These are phyloP conservation scores for Hypselothyrea guttata DNA, from an alignment of 2,888 invertebrate genomes.

Conservation along the genomic window DNA sequence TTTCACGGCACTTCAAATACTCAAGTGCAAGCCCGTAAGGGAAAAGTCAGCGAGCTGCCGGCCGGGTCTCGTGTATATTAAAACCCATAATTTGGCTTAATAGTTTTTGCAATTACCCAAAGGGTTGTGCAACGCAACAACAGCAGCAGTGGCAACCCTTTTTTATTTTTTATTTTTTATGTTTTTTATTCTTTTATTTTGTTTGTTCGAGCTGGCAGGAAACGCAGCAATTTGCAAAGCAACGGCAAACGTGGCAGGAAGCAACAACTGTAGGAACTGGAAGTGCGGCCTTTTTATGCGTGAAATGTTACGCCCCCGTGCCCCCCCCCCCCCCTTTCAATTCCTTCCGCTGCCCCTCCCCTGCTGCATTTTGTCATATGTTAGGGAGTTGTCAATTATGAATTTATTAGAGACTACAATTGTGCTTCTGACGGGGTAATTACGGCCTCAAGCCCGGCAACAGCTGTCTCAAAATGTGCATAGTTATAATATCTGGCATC, in stretches of 20 bases:
- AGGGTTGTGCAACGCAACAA: slow-evolving; percentile 43
- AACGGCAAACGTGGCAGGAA: slow-evolving; percentile 25
- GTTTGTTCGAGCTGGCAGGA: no score
- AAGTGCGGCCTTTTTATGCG: slow-evolving; percentile 70
- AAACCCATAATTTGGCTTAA: slow-evolving; percentile 81
- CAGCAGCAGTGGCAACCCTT: slow-evolving; percentile 34
- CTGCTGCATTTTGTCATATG: background rate
- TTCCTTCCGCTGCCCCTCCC: slow-evolving; percentile 3
- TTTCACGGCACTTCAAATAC: slow-evolving; percentile 70
- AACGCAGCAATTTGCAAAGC: slow-evolving; percentile 14
- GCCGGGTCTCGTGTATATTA: slow-evolving; percentile 68
- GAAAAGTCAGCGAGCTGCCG: slow-evolving; percentile 49
- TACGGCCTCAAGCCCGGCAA: slow-evolving; percentile 30
- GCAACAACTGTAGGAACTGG: slow-evolving; percentile 38
- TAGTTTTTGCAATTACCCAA: slow-evolving; percentile 78
- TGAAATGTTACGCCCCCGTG: slow-evolving; percentile 53
- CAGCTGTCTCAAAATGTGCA: slow-evolving; percentile 29
- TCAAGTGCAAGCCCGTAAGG: slow-evolving; percentile 50
- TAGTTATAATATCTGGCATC: no score
- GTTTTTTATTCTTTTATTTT: background rate
- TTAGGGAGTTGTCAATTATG: slow-evolving; percentile 58
- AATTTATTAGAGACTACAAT: slow-evolving; percentile 68
- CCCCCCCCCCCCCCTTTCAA: slow-evolving; percentile 67
- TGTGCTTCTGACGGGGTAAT: slow-evolving; percentile 46
- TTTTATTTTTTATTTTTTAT: slow-evolving; percentile 12